Evolutionary conservation across 2,888 invertebrate species (phyloP).

Genomic region (Polymixis lichenea): DNA sequence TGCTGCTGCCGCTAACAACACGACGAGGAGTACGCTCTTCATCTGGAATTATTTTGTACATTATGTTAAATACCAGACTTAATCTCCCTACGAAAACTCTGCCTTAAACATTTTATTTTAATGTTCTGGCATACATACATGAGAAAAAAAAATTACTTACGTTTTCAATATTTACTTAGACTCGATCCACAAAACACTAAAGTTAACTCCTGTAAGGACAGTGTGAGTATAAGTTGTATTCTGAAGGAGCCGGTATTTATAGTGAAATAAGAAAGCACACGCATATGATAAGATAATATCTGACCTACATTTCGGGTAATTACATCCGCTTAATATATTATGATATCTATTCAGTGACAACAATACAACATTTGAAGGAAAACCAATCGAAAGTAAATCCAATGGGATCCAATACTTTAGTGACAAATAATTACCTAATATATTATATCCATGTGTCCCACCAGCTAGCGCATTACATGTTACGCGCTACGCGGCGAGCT

Average conservation of each 20-base stretch:
- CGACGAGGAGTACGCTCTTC: constrained; percentile 26
- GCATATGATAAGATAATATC: constrained; percentile 18
- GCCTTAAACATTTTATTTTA: no score
- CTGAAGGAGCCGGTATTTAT: constrained; percentile 31
- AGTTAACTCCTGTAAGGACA: constrained; percentile 4
- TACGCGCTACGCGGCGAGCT: neutral
- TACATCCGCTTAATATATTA: no score
- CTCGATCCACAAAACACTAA: neutral
- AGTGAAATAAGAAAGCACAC: neutral
- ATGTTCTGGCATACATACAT: no score
- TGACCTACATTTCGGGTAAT: neutral
- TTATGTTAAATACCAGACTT: neutral
- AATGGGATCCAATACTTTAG: no score
- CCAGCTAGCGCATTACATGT: neutral
- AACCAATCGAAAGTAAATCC: no score
- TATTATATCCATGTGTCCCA: no score
- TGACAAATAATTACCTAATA: neutral
- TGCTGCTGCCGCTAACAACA: constrained; percentile 38
- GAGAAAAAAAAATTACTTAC: constrained; percentile 1
- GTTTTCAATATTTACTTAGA: neutral
- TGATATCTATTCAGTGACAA: no score
- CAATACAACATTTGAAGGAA: neutral
- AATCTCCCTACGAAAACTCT: neutral
- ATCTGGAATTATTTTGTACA: constrained; percentile 23
- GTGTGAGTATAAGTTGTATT: constrained; percentile 12